Evolutionary conservation across 2,797 vertebrate genomes (phyloP), one percentile per base, ranked within the genome.

Genomic region (Phoebastria nigripes): DNA sequence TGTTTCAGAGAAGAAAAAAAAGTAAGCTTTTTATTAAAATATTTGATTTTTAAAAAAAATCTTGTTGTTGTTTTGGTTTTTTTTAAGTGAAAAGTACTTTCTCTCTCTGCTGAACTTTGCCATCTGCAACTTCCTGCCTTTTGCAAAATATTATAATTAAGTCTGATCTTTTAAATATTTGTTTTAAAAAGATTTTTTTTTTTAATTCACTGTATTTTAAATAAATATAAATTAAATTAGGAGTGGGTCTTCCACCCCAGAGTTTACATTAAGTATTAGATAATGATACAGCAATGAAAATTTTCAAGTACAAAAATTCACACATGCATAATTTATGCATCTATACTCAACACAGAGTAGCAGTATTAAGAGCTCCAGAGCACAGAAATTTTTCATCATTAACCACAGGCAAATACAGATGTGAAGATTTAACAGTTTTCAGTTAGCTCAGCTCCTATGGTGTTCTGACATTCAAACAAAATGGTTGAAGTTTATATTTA

Each of bases 401-500:
- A 80, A 55, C 12, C 33, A 61, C 25, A 63, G 33, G 22, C n/a
- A 90, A 51, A 70, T 39, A 66, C 8, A 80, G 25, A 77, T 29
- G 9, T 66, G 52, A 88, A 59, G 28, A 52, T 71, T 67, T 52
- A 73, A 76, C n/a, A 55, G 35, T 84, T 84, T 72, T 46, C n/a
- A 69, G 61, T 74, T 37, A 78, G 46, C 42, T 87, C 41, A 31
- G 12, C 21, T 84, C 39, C 46, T 31, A 12, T 10, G 9, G 29
- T 35, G 20, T 87, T 81, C 62, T 56, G 35, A 79, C 42, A 92
- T 47, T 19, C 47, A 63, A 83, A 73, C 21, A 83, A 73, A 93
- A 72, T 12, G 6, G 12, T 2, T 65, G 19, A 72, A 19, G 8
- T 33, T 84, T 61, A 55, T 37, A 41, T 89, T 77, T 73, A 71